These are phyloP conservation scores for Parauchenoglanis ngamensis DNA, from an alignment of 2,797 vertebrate genomes.

Conservation along the genomic window DNA sequence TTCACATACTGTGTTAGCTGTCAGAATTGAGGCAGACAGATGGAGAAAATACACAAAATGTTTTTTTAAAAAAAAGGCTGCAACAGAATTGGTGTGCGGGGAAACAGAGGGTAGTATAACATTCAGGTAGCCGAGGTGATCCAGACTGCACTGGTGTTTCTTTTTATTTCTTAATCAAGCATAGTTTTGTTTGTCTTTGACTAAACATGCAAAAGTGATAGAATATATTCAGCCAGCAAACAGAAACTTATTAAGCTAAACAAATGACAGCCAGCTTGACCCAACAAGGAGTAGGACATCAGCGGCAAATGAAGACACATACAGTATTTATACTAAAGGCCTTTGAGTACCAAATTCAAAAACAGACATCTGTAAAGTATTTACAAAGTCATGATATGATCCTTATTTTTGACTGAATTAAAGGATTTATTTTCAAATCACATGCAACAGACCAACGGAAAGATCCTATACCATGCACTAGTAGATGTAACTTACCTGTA, in stretches of 20 bases:
- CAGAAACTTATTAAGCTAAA: conserved; percentile 4
- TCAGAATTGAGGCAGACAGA: neutral
- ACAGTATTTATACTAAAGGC: neutral
- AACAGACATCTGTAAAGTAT: neutral
- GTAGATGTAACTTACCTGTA: conserved; percentile 83
- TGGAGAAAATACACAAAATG: neutral
- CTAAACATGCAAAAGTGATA: conserved; percentile 10
- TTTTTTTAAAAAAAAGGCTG: neutral
- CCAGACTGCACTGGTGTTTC: neutral
- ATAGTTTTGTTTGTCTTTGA: conserved; percentile 1
- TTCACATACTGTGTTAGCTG: neutral
- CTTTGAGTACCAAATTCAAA: neutral
- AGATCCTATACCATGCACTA: neutral
- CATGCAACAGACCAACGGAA: neutral
- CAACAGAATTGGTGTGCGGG: neutral
- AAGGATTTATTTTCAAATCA: neutral
- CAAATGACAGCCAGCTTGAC: conserved; percentile 10
- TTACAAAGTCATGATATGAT: neutral
- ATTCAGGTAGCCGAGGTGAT: neutral
- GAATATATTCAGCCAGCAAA: neutral
- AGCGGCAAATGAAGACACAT: neutral
- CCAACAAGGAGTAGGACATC: neutral
- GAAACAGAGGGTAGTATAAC: neutral
- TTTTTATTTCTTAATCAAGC: conserved; percentile 3
- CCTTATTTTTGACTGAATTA: neutral